Evolutionary conservation across 2,888 invertebrate genomes (phyloP).

Genomic region (Drosophila mercatorum): DNA sequence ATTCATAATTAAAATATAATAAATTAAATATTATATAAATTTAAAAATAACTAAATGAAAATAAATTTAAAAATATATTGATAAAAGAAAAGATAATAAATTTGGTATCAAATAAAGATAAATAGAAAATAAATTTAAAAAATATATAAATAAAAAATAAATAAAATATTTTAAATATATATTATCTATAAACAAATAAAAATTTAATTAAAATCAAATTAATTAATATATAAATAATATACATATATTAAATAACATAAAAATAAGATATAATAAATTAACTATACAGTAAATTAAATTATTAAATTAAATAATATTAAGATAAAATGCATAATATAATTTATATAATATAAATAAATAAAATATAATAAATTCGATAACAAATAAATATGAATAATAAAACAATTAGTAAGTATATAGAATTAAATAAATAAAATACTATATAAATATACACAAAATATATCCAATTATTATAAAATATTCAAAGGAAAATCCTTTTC

Average conservation of each 20-base stretch:
- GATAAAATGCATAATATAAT: neutral
- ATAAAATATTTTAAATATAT: neutral
- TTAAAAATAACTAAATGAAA: neutral
- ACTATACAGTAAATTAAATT: too few relatives aligned
- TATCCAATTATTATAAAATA: neutral
- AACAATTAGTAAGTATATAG: neutral
- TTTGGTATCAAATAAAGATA: too few relatives aligned
- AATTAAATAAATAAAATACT: neutral
- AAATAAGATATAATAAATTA: neutral
- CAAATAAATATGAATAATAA: neutral
- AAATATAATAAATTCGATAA: neutral
- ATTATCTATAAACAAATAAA: too few relatives aligned
- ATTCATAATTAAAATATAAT: neutral
- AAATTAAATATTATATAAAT: neutral
- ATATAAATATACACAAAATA: neutral
- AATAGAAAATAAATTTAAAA: too few relatives aligned
- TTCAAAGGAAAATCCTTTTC: neutral
- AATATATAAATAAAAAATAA: neutral
- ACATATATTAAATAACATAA: neutral
- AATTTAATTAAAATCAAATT: too few relatives aligned
- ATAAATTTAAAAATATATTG: neutral
- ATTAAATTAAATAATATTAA: neutral
- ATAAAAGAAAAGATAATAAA: too few relatives aligned
- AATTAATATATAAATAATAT: neutral
- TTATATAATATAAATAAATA: neutral